phyloP scores from a whole-genome alignment of 2,888 invertebrate species.

The Metacarcinus magister region DNA sequence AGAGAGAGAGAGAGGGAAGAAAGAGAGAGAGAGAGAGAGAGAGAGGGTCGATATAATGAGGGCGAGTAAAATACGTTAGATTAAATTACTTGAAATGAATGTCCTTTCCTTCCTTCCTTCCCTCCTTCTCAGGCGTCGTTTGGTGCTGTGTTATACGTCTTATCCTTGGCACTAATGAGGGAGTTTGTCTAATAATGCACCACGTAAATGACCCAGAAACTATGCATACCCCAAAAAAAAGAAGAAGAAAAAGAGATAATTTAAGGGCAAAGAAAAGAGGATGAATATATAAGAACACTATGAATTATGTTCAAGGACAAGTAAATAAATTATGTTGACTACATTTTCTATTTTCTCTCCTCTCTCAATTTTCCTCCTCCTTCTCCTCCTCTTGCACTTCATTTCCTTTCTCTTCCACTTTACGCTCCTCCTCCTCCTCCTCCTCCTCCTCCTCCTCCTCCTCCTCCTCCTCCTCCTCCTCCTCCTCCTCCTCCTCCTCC shows the following conservation, averaged over 20 bases:
- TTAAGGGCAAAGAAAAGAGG: neutral
- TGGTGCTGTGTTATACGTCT: neutral
- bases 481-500: neutral
- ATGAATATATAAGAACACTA: neutral
- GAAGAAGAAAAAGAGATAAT: neutral
- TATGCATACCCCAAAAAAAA: neutral
- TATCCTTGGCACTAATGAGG: neutral
- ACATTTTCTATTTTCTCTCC: neutral
- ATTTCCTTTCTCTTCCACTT: neutral
- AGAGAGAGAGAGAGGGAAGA: neutral
- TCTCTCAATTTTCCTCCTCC: neutral
- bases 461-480: neutral
- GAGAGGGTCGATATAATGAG: too few relatives aligned
- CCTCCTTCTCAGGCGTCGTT: neutral
- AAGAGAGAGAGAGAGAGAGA: neutral
- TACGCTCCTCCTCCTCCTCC: neutral
- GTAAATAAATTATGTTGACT: neutral
- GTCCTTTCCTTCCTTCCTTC: neutral
- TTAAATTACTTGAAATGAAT: too few relatives aligned
- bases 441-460: neutral
- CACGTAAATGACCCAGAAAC: neutral
- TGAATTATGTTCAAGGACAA: neutral
- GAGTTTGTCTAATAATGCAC: neutral
- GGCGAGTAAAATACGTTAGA: too few relatives aligned
- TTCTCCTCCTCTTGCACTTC: neutral